Base-by-base conservation (phyloP, 2,113 vertebrate genomes). In the Oryzias woworae region DNA sequence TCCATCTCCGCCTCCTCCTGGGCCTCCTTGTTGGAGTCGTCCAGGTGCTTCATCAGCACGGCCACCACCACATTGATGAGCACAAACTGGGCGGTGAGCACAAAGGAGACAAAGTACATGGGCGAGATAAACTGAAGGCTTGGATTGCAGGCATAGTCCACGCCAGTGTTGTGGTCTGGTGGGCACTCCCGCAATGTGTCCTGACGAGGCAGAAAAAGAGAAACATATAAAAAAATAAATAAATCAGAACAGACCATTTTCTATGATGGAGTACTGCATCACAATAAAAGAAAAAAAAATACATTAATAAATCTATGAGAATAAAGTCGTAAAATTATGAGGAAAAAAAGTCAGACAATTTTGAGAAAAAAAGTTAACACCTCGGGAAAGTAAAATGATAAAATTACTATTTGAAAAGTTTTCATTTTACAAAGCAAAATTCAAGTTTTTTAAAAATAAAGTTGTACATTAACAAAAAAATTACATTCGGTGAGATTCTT, bases 51-150 rank as follows among this genome's bases (percentile, higher is more conserved):
- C 97, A 99, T 99, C 75, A 99, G 95, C 88, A 99, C 97, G 2
- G 97, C 97, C 88, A 99, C 97, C 88, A 99, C 97, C 92, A 99
- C 97, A 7, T 99, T 99, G 93, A 99, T 98, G 89, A 99, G 97
- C 87, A 99, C 97, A 50, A 99, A 99, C 94, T 99, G 97, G 56
- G 97, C 97, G 48, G 97, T 99, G 91, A 99, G 95, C 92, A 99
- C 97, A 55, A 99, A 99, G 93, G 95, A 98, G 86, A 99, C 97
- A 71, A 99, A 99, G 92, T 99, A 99, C 77, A 99, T 90, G 1
- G 97, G 97, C 14, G 97, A 99, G 92, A 99, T 93, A 84, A 93
- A 93, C 87, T 93, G 92, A 73, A 94, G 93, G 91, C 96, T 97
- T 68, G 95, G 95, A 88, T 98, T 94, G 90, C 97, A 99, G 90